Base-by-base conservation (phyloP, 1,140 invertebrate genomes). In the Anastrepha ludens region DNA sequence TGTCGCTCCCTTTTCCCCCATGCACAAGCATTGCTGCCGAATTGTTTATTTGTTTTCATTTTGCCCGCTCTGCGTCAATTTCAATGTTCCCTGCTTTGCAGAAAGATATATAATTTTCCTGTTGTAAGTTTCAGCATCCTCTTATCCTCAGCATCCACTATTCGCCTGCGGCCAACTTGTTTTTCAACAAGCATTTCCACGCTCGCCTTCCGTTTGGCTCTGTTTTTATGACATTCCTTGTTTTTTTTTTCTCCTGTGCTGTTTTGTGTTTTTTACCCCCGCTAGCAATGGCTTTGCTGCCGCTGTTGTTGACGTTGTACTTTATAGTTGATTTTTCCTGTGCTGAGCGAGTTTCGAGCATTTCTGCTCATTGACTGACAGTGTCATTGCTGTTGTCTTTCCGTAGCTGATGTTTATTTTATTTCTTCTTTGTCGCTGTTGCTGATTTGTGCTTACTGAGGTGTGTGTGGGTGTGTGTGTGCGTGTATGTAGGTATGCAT, bases 31-130 rank as follows among this genome's bases (percentile, higher is more conserved):
- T n/a, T 44, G 13, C 67, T 47, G 15, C 41, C 67, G 39, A 67
- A 74, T 41, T 81, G 44, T 20, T 55, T n/a, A 58, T 81, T 55
- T 47, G n/a, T 55, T 50, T 81, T 11, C 74, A 1, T 44, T 60
- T 20, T 58, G 13, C 20, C 7, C 85, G 85, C 39, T 86, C 50
- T 86, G 39, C 39, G 58, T 29, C 81, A 39, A 50, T 59, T 60
- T 59, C 15, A 11, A 59, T 41, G n/a, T 29, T 85, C 58, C 58
- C 58, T 62, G 17, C 58, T 9, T 81, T n/a, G 47, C n/a, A 81
- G 74, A 81, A 81, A 74, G 67, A 74, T 74, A 74, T 81, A 55
- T 81, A 81, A 81, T 81, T 81, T 81, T 81, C 74, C 74, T 81
- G 74, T 81, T 81, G 74, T 81, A 81, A 81, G 74, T 55, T 81